phyloP scores from a whole-genome alignment of 2,888 invertebrate species.

The Scaptomyza parva region DNA sequence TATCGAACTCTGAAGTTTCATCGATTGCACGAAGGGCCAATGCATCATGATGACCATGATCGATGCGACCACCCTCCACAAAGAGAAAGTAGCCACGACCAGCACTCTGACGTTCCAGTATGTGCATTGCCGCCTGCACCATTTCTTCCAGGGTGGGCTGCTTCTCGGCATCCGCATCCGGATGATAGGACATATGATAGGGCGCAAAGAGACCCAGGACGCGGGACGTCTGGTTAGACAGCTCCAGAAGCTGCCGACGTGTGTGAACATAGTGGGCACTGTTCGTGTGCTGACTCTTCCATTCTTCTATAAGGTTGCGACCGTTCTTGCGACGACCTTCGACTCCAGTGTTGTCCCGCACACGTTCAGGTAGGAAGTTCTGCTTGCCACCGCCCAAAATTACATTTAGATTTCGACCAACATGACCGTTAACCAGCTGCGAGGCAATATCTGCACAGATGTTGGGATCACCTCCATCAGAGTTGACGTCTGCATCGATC shows the following conservation, averaged over 20 bases:
- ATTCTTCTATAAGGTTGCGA: slow-evolving; percentile 88
- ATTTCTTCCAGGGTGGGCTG: slow-evolving; percentile 91
- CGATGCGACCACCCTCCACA: slow-evolving; percentile 91
- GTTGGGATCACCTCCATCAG: slow-evolving; percentile 85
- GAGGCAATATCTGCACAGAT: slow-evolving; percentile 90
- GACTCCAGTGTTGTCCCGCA: slow-evolving; percentile 86
- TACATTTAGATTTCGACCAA: slow-evolving; percentile 90
- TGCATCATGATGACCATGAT: slow-evolving; percentile 91
- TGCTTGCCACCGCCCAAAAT: slow-evolving; percentile 91
- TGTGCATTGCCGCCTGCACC: slow-evolving; percentile 89
- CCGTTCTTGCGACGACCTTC: slow-evolving; percentile 87
- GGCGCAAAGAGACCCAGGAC: slow-evolving; percentile 89
- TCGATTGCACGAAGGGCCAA: slow-evolving; percentile 89
- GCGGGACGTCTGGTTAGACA: slow-evolving; percentile 86
- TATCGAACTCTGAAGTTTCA: slow-evolving; percentile 92
- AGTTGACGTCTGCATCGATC: slow-evolving; percentile 87
- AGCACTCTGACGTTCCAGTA: slow-evolving; percentile 86
- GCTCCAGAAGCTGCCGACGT: slow-evolving; percentile 87
- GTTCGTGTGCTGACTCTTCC: slow-evolving; percentile 86
- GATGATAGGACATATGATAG: slow-evolving; percentile 90
- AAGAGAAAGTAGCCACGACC: slow-evolving; percentile 91
- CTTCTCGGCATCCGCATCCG: slow-evolving; percentile 86
- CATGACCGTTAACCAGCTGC: slow-evolving; percentile 88
- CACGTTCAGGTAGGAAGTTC: slow-evolving; percentile 87
- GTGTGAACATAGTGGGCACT: slow-evolving; percentile 87